Evolutionary conservation across 2,113 vertebrate genomes (phyloP).

Genomic region (Delphinapterus leucas): DNA sequence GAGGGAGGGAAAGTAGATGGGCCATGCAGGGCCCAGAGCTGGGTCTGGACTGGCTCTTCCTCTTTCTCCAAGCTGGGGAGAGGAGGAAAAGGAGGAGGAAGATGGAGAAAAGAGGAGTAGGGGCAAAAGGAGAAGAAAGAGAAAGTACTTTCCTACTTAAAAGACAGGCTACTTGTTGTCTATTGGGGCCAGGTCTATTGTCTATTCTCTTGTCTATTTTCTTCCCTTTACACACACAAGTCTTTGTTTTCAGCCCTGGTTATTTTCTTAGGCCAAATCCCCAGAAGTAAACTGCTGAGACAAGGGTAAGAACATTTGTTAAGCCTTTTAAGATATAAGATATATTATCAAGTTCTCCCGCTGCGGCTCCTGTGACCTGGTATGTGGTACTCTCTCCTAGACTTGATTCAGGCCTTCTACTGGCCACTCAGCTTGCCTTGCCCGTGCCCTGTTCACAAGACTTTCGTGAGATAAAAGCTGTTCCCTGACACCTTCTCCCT

Average conservation of each 20-base stretch:
- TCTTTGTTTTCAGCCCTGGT: background rate
- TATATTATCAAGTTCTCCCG: background rate
- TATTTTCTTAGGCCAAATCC: constrained; percentile 22
- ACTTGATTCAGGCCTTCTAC: background rate
- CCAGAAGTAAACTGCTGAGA: constrained; percentile 6
- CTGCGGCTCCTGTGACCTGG: background rate
- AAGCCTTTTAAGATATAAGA: background rate
- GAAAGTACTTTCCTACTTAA: background rate
- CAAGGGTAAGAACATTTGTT: background rate
- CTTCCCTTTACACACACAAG: background rate
- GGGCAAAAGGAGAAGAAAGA: background rate
- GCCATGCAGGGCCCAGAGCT: background rate
- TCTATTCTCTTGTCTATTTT: background rate
- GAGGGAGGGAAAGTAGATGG: background rate
- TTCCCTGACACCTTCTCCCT: background rate
- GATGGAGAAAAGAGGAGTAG: background rate
- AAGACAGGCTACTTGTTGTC: background rate
- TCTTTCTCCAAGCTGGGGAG: background rate
- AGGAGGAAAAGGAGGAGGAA: background rate
- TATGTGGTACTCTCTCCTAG: background rate
- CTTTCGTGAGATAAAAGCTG: background rate
- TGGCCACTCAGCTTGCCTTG: background rate
- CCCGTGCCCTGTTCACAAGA: background rate
- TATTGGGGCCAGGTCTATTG: background rate
- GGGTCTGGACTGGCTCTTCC: background rate